Evolutionary conservation across 1,140 invertebrate genomes (phyloP), one percentile per base, ranked within the genome.

Genomic region (Brevipalpus yothersi): DNA sequence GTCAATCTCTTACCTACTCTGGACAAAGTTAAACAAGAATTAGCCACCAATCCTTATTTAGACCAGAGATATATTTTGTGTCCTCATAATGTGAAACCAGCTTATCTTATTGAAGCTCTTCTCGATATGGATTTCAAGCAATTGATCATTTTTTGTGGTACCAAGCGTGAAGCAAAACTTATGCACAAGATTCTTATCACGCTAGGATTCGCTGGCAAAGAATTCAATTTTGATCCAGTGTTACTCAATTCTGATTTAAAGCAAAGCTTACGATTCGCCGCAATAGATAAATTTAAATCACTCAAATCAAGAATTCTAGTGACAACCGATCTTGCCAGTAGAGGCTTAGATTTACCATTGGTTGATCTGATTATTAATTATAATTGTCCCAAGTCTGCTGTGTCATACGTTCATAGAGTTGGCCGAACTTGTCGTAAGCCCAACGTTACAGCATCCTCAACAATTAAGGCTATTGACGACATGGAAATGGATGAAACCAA

Each of bases 391-490:
- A 80, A 81, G 59, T 78, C 83, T 62, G 80, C 86, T 1, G 92
- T 89, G 68, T 87, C 92, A 67, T 98, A 98, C 71, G 82, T 98
- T 66, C 94, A 99, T 73, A 78, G 94, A 66, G 92, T 98, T 17
- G 94, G 94, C 43, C 76, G 94, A 68, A 96, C 93, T 55, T 94
- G 93, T 7, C 77, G 94, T 67, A 66, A 60, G 40, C 60, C 60
- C 13, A 58, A 64, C 39, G 59, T 64, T 19, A 12, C 13, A 40
- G 19, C 19, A 41, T 42, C 53, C 21, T 21, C 53, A 23, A 53
- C 40, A 17, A 17, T 40, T 8, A 31, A 8, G 8, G 23, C 13
- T 1, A 15, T 12, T 9, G 17, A 43, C 7, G 9, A 53, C 21
- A 9, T 23, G 19, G 42, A 41, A 17, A 1, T 39, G 53, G 11